A percentile compares a stretch with the other conserved stretches of the same genome.
Evolutionary conservation across 2,113 vertebrate genomes (phyloP).

Genomic region (Hydrochoerus hydrochaeris): DNA sequence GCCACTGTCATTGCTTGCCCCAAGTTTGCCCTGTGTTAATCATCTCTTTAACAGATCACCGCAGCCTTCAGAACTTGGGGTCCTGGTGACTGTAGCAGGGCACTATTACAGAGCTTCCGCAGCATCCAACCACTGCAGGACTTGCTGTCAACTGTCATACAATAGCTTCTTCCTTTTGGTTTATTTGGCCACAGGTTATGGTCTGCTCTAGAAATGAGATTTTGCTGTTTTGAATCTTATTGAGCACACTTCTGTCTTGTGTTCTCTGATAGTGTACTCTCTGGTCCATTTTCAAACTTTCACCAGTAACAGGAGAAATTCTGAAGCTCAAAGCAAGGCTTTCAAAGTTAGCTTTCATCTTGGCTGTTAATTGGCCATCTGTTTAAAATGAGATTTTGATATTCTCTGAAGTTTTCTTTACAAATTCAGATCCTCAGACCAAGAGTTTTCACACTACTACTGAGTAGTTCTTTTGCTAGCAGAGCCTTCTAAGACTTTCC

Average conservation of each 20-base stretch:
- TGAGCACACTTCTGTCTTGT: background rate
- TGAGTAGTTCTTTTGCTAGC: background rate
- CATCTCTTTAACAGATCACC: background rate
- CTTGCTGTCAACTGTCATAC: background rate
- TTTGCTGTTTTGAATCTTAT: slow-evolving; percentile 9
- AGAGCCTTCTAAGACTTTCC: background rate
- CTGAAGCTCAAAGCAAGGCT: background rate
- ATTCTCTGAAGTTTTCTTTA: slow-evolving; percentile 22
- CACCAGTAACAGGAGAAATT: background rate
- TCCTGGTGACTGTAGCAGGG: background rate
- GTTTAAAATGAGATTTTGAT: slow-evolving; percentile 45
- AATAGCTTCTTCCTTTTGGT: too few relatives aligned
- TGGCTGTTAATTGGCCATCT: slow-evolving; percentile 26
- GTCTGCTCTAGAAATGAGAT: background rate
- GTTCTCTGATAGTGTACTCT: background rate
- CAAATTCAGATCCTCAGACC: slow-evolving; percentile 19
- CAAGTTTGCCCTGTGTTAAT: background rate
- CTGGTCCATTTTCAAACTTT: background rate
- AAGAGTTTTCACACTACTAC: slow-evolving; percentile 28
- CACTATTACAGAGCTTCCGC: background rate
- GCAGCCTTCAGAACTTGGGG: slow-evolving; percentile 5
- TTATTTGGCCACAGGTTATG: background rate
- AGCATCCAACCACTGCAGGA: background rate
- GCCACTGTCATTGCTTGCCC: background rate
- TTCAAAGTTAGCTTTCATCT: background rate